A percentile compares a stretch with the other conserved stretches of the same genome.
Evolutionary conservation across 2,888 invertebrate species (phyloP).

Genomic region (Lathronympha strigana): DNA sequence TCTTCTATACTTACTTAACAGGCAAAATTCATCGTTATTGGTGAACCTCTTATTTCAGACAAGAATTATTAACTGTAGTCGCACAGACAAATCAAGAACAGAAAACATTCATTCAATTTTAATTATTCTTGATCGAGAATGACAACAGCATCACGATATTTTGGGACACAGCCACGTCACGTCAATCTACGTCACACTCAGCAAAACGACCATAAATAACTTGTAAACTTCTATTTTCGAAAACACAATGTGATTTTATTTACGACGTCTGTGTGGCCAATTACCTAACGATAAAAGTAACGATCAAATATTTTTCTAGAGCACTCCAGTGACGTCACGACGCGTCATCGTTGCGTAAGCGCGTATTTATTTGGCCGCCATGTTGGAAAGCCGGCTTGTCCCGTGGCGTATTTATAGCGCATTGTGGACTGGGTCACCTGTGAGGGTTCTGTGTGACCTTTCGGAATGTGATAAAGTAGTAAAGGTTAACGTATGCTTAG

Average conservation of each 20-base stretch:
- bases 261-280: constrained; percentile 9
- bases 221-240: background rate
- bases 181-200: background rate
- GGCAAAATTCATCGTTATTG: too few species aligned
- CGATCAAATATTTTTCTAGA: constrained; percentile 14
- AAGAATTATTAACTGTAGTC: too few species aligned
- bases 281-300: constrained; percentile 9
- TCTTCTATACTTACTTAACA: too few species aligned
- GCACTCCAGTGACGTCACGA: constrained; percentile 60
- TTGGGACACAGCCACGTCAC: background rate
- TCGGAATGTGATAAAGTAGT: background rate
- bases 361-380: constrained; percentile 62
- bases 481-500: background rate
- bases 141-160: background rate
- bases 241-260: constrained; percentile 3
- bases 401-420: constrained; percentile 69
- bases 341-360: constrained; percentile 75
- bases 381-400: constrained; percentile 72
- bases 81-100: background rate
- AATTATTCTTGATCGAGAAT: background rate
- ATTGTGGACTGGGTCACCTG: constrained; percentile 70
- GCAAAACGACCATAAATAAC: background rate
- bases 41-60: too few species aligned
- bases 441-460: constrained; percentile 35
- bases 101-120: background rate